Conservation (phyloP, 2,113 vertebrate genomes). For the Chloropsis cyanopogon region DNA sequence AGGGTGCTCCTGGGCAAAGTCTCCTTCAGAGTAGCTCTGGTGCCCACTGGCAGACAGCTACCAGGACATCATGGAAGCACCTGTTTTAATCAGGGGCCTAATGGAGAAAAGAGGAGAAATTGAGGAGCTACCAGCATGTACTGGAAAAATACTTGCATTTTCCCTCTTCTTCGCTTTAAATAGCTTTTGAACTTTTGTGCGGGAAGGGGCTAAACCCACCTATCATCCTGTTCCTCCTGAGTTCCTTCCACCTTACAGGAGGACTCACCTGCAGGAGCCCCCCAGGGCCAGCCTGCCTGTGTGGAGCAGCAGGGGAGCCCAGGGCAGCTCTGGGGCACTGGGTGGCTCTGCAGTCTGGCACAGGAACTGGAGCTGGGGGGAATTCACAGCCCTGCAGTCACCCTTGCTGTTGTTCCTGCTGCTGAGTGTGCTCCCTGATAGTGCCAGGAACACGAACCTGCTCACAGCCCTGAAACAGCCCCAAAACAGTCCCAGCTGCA, state of each 20-base stretch:
- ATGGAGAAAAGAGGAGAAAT: not conserved
- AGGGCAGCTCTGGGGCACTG: accelerated
- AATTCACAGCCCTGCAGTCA: not conserved
- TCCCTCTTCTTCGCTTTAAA: not conserved
- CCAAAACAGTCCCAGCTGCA: not conserved
- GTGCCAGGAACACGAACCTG: accelerated
- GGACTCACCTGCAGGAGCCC: accelerated
- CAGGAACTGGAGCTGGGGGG: not conserved
- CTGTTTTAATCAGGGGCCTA: not conserved
- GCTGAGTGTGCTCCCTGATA: accelerated
- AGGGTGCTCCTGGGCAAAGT: not conserved
- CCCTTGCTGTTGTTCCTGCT: not conserved
- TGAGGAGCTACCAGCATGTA: not conserved
- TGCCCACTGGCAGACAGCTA: not conserved
- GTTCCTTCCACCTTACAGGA: not conserved
- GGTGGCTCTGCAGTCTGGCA: not conserved
- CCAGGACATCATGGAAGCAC: not conserved
- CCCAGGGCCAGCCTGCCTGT: accelerated
- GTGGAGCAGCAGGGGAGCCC: not conserved
- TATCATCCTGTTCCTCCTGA: accelerated
- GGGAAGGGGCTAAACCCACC: not conserved
- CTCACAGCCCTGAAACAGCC: not conserved
- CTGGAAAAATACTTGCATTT: not conserved
- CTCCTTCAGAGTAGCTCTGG: not conserved
- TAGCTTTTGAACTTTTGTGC: not conserved